A percentile compares a stretch with the other conserved stretches of the same genome.
These are phyloP conservation scores for Amblyjoppa fuscipennis DNA, from an alignment of 2,888 invertebrate species.

Conservation along the genomic window DNA sequence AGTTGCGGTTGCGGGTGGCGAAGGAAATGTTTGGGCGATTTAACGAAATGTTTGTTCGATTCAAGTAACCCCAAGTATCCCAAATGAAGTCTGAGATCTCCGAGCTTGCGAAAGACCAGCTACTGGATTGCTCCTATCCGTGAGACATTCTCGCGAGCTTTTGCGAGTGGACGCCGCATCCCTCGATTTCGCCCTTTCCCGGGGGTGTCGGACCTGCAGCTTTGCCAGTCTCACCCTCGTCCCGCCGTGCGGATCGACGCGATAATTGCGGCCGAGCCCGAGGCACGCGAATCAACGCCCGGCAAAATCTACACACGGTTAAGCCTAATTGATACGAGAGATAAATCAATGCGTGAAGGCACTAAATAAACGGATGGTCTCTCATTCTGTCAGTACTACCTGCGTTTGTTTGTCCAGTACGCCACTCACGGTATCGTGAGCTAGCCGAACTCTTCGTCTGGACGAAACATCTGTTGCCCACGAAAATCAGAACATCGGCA, in stretches of 20 bases:
- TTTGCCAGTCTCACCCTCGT: constrained; percentile 56
- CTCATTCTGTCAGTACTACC: too few relatives aligned
- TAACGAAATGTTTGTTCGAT: too few relatives aligned
- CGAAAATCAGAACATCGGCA: too few relatives aligned
- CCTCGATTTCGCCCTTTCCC: not conserved
- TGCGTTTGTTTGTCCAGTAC: too few relatives aligned
- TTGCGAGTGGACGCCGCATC: not conserved
- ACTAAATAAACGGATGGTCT: constrained; percentile 40
- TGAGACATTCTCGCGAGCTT: not conserved
- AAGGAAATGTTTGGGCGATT: too few relatives aligned
- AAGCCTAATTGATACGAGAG: constrained; percentile 73
- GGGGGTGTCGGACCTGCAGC: not conserved
- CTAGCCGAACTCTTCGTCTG: too few relatives aligned
- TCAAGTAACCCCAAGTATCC: too few relatives aligned
- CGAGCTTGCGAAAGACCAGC: too few relatives aligned
- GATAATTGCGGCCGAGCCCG: constrained; percentile 59
- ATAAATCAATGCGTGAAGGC: constrained; percentile 69
- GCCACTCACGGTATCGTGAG: too few relatives aligned
- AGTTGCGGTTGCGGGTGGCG: too few relatives aligned
- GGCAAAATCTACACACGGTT: constrained; percentile 60
- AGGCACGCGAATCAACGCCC: constrained; percentile 21
- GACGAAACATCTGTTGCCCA: too few relatives aligned
- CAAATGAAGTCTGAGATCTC: too few relatives aligned
- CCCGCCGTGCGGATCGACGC: constrained; percentile 53
- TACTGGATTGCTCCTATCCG: not conserved